Evolutionary conservation across 1,140 invertebrate genomes (phyloP).

Genomic region (Dendrolimus punctatus): DNA sequence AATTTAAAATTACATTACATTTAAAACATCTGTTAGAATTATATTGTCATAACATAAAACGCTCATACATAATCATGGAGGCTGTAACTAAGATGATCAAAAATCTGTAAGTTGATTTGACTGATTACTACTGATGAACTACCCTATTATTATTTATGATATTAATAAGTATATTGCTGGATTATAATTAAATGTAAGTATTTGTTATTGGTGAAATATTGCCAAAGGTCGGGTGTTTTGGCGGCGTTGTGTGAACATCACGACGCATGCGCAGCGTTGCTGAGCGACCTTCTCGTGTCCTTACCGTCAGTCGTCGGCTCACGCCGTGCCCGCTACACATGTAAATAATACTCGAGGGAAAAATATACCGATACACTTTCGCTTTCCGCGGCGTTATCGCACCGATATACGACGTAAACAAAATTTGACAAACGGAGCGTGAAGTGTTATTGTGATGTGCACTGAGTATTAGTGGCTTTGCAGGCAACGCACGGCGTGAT

Average conservation of each 20-base stretch:
- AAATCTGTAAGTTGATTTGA: no score
- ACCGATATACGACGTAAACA: slow-evolving; percentile 11
- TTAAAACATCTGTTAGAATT: no score
- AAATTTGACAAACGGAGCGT: slow-evolving; percentile 6
- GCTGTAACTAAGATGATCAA: no score
- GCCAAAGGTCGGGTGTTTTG: slow-evolving; percentile 29
- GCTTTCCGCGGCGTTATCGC: slow-evolving; percentile 25
- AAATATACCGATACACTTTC: slow-evolving; percentile 37
- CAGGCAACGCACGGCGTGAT: slow-evolving; percentile 8
- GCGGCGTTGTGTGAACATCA: slow-evolving; percentile 14
- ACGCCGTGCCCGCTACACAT: slow-evolving; percentile 36
- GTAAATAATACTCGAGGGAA: slow-evolving; percentile 28
- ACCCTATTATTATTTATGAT: no score
- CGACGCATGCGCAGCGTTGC: slow-evolving; percentile 43
- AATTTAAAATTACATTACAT: no score
- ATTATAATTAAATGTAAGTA: no score
- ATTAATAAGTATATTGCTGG: no score
- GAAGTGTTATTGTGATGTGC: slow-evolving; percentile 23
- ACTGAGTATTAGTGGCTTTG: slow-evolving; percentile 10
- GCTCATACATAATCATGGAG: no score
- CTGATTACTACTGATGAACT: no score
- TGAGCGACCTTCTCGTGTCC: slow-evolving; percentile 61
- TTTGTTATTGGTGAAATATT: slow-evolving; percentile 9
- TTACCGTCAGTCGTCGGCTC: slow-evolving; percentile 48
- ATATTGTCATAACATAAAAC: no score